phyloP scores from a whole-genome alignment of 1,140 invertebrate species.

The Linepithema humile region DNA sequence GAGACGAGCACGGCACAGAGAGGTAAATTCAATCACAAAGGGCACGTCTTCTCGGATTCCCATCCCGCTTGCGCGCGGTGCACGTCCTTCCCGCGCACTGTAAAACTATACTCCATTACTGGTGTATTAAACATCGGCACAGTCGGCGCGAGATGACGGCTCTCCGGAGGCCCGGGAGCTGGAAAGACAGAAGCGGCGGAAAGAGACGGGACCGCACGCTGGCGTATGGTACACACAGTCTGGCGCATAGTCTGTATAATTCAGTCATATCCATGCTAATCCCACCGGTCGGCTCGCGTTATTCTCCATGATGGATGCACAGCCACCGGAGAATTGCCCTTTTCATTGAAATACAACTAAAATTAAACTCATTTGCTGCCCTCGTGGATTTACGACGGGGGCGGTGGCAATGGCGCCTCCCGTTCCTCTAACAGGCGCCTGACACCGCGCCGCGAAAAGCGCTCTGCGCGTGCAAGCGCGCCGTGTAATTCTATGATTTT shows the following conservation, averaged over 20 bases:
- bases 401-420: neutral
- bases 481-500: slow-evolving; percentile 31
- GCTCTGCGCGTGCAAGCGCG: neutral
- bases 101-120: slow-evolving; percentile 67
- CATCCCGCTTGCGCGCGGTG: neutral
- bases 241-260: slow-evolving; percentile 81
- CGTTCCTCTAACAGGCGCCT: neutral
- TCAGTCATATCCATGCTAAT: slow-evolving; percentile 82
- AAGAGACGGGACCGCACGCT: slow-evolving; percentile 56
- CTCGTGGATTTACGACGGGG: slow-evolving; percentile 72
- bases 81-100: slow-evolving; percentile 10
- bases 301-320: slow-evolving; percentile 81
- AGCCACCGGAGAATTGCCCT: slow-evolving; percentile 79
- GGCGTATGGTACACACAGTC: slow-evolving; percentile 80
- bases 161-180: slow-evolving; percentile 66
- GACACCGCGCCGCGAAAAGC: neutral
- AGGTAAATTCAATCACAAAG: slow-evolving; percentile 61
- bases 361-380: slow-evolving; percentile 80
- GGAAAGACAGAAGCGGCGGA: slow-evolving; percentile 59
- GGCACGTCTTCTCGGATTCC: slow-evolving; percentile 4
- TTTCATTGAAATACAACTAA: slow-evolving; percentile 82
- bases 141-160: slow-evolving; percentile 70
- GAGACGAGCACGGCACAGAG: neutral
- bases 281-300: slow-evolving; percentile 77
- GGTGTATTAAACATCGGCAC: slow-evolving; percentile 68